Conservation (phyloP, 2,113 vertebrate genomes). For the Myotis brandtii region DNA sequence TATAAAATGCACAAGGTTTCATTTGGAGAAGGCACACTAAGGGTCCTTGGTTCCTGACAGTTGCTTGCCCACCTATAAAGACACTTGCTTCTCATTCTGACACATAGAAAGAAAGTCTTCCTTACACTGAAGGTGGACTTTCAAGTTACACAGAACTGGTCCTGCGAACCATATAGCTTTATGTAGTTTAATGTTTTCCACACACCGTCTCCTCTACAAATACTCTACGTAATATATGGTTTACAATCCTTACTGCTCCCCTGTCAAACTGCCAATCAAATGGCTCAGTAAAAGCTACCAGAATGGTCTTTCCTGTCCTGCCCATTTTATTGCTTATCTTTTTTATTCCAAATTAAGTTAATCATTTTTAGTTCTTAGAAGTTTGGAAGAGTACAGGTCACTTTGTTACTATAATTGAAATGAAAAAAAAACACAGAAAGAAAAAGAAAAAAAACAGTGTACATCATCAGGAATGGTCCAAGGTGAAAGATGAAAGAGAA, state of each 20-base stretch:
- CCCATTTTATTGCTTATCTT: not conserved
- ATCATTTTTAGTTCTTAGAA: not conserved
- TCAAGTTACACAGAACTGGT: not conserved
- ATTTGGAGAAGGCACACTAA: not conserved
- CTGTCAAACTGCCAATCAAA: not conserved
- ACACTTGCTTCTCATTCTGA: not conserved
- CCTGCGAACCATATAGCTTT: not conserved
- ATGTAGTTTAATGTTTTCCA: not conserved
- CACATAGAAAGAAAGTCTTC: not conserved
- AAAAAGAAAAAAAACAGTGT: not conserved
- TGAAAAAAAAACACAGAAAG: not conserved
- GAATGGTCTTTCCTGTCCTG: not conserved
- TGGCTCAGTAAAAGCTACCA: not conserved
- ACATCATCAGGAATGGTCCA: not conserved
- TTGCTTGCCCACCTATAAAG: not conserved
- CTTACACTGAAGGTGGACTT: not conserved
- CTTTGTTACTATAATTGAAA: not conserved
- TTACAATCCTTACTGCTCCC: not conserved
- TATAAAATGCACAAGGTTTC: not conserved
- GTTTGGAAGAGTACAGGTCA: not conserved
- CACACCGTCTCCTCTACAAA: not conserved
- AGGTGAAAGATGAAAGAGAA: not conserved
- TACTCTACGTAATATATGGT: not conserved
- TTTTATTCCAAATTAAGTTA: not conserved
- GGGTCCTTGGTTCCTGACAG: not conserved